phyloP scores from a whole-genome alignment of 2,113 vertebrate genomes.

The sheep (Ovis aries) region ARS-UI_Ramb_v3.0 NC_056056.1:172881501-172882000 shows the following conservation, averaged over 20 bases:
- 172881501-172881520: not conserved
- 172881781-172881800: no score
- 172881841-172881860: not conserved
- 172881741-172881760: not conserved
- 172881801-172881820: not conserved
- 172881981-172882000: not conserved
- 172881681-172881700: conserved; percentile 46
- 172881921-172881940: not conserved
- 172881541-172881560: not conserved
- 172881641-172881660: not conserved
- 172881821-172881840: not conserved
- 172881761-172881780: not conserved
- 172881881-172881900: not conserved
- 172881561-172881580: not conserved
- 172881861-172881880: not conserved
- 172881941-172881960: not conserved
- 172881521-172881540: not conserved
- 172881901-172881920: not conserved
- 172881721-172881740: not conserved
- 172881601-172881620: not conserved
- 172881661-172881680: not conserved
- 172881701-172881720: not conserved
- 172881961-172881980: not conserved
- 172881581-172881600: not conserved
- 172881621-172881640: not conserved